Evolutionary conservation across 2,113 vertebrate genomes (phyloP).

Genomic region (Mustela lutreola): DNA sequence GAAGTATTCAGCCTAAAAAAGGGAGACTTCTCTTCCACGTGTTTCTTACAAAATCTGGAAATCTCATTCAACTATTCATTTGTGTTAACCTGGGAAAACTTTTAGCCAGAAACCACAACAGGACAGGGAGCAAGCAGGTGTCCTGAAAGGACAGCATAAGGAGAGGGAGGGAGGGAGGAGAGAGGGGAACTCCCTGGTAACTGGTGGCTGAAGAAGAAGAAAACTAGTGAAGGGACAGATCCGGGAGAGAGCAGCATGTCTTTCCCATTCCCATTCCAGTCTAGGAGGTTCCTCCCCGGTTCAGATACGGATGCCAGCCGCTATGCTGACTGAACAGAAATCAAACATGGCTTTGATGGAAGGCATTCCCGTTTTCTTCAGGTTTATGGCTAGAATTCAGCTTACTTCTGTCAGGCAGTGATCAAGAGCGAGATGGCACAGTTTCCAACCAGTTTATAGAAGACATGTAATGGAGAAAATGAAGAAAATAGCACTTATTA

Average conservation of each 20-base stretch:
- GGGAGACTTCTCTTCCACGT: neutral
- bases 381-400: neutral
- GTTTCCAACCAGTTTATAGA: neutral
- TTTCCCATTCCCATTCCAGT: neutral
- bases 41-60: neutral
- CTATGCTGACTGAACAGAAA: neutral
- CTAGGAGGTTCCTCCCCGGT: neutral
- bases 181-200: neutral
- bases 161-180: neutral
- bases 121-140: neutral
- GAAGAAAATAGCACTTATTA: neutral
- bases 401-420: neutral
- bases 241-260: neutral
- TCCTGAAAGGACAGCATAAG: neutral
- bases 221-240: neutral
- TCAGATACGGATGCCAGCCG: neutral
- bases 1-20: neutral
- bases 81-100: neutral
- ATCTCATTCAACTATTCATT: neutral
- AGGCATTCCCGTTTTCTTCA: neutral
- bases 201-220: neutral
- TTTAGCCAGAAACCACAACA: neutral
- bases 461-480: neutral
- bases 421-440: neutral
- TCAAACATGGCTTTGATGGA: neutral